Conservation (phyloP, 2,113 vertebrate species). For the Rhizomys pruinosus region DNA sequence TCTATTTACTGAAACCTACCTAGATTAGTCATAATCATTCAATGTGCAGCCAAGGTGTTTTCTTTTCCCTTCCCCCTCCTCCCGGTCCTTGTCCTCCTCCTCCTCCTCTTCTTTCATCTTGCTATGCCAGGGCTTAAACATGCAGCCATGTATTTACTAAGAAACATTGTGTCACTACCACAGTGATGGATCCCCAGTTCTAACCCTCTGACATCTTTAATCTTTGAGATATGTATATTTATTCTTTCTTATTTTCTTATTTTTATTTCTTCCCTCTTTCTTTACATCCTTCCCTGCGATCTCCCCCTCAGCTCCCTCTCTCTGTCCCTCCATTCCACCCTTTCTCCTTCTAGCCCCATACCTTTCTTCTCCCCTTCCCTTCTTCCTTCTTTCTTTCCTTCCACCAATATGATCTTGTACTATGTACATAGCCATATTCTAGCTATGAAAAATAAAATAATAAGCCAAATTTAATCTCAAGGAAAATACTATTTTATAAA, state of each 20-base stretch:
- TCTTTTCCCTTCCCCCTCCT: not conserved
- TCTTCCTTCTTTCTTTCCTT: not conserved
- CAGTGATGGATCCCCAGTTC: not conserved
- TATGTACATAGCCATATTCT: not conserved
- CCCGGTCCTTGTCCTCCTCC: too few relatives aligned
- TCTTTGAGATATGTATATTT: not conserved
- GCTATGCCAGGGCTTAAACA: not conserved
- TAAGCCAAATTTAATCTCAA: not conserved
- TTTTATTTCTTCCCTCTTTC: not conserved
- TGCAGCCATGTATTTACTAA: not conserved
- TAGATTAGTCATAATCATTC: not conserved
- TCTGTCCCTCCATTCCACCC: too few relatives aligned
- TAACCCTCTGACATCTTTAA: not conserved
- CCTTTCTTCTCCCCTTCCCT: rapidly evolving
- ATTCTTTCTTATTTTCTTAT: not conserved
- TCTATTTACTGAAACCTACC: not conserved
- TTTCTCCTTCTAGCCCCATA: not conserved
- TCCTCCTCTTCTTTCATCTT: not conserved
- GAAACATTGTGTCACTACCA: rapidly evolving
- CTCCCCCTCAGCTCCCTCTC: not conserved
- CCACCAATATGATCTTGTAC: not conserved
- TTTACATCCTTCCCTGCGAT: not conserved
- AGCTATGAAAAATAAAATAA: not conserved
- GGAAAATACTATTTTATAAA: not conserved
- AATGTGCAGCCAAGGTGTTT: not conserved